Base-by-base conservation (phyloP, 2,113 vertebrate species). In the Festucalex cinctus region DNA sequence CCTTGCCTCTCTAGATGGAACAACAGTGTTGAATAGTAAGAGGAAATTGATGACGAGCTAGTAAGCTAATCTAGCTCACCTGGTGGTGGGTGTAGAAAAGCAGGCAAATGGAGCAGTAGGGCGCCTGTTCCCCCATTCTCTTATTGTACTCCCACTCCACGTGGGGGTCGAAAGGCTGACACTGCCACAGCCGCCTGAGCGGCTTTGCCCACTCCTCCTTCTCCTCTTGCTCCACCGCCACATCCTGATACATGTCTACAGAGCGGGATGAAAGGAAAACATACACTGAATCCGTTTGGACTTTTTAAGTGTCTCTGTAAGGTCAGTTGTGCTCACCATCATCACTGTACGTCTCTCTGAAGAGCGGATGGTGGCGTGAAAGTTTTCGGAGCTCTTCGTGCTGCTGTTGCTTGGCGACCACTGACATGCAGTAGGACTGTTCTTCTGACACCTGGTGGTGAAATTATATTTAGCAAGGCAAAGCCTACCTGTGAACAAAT, bases 51-150 rank as follows among this genome's bases (percentile, higher is more conserved):
- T 3, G 9, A n/a, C 3, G 17, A 5, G 9, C 9, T 22, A 32
- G 28, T 32, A 16, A 62, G 22, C 10, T 41, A 14, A 43, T 24
- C 2, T 7, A 6, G 24, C 46, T 74, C 57, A 95, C 88, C 92
- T 96, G 94, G 73, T 96, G 90, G 58, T 97, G 92, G 0, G 93
- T 93, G 86, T 95, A 92, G 87, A 99, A 98, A 26, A 99, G 93
- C 88, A 96, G 90, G 77, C 97, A 99, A 51, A 99, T 93, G 5
- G 95, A 93, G 61, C 97, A 99, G 87, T 95, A 94, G 0, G 97
- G 97, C 2, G 93, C 78, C 83, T 92, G 92, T 71, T 91, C 93
- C 63, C 95, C 95, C 93, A 96, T 91, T 22, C 57, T 86, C 51
- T 89, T 88, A 68, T 99, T 99, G 81, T 96, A 98, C 32, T 96